These are phyloP conservation scores for Rousettus leschenaultii DNA, from an alignment of 2,113 vertebrate species.

Conservation along the genomic window DNA sequence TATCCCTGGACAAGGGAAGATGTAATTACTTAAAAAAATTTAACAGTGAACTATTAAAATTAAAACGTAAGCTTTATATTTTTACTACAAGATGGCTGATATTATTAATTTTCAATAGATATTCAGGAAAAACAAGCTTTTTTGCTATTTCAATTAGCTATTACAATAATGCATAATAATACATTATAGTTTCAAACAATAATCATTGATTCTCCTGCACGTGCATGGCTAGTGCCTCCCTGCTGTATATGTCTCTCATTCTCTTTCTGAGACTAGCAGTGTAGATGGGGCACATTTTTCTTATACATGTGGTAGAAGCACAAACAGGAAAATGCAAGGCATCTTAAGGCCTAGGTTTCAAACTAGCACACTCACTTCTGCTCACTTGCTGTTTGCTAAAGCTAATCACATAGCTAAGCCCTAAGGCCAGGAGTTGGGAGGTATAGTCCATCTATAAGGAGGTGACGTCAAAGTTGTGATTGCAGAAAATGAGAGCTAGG, in stretches of 20 bases:
- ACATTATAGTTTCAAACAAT: neutral
- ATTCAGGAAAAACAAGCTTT: neutral
- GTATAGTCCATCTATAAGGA: neutral
- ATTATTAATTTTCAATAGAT: neutral
- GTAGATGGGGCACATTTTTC: neutral
- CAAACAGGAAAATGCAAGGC: neutral
- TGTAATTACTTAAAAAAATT: constrained; percentile 56
- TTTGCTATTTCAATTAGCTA: neutral
- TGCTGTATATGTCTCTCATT: neutral
- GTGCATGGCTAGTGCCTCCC: neutral
- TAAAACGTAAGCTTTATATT: constrained; percentile 46
- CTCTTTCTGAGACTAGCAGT: neutral
- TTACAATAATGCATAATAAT: neutral
- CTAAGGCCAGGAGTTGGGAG: neutral
- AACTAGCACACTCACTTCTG: neutral
- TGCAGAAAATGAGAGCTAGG: neutral
- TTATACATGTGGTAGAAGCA: neutral
- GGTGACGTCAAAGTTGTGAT: neutral
- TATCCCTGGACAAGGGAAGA: constrained; percentile 59
- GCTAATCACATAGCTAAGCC: neutral
- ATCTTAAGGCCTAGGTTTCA: neutral
- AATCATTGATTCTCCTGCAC: neutral
- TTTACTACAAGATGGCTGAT: neutral
- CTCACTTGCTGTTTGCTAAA: neutral
- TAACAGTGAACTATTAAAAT: constrained; percentile 45